These are phyloP conservation scores for Anhinga anhinga DNA, from an alignment of 2,113 vertebrate genomes.

Conservation along the genomic window DNA sequence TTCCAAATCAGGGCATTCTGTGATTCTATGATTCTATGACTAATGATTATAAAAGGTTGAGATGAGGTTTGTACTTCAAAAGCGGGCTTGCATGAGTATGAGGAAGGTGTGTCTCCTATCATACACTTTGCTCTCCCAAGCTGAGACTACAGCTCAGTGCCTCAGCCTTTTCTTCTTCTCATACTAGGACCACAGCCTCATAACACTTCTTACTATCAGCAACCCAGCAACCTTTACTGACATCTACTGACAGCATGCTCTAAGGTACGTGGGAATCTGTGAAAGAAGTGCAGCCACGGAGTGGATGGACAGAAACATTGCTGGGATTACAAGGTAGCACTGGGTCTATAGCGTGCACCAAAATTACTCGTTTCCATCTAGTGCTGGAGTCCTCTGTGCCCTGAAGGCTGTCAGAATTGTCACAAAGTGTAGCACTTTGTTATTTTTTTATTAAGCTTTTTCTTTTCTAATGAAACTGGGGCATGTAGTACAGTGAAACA, in stretches of 20 bases:
- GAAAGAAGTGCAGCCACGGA: conserved; percentile 61
- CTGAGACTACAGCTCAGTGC: not conserved
- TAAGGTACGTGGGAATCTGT: conserved; percentile 64
- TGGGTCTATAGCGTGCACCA: conserved; percentile 70
- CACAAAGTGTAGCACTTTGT: not conserved
- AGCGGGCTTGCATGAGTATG: rapidly evolving
- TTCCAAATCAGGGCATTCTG: too few relatives aligned
- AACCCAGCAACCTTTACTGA: not conserved
- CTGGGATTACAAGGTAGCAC: conserved; percentile 66
- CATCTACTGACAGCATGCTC: conserved; percentile 64
- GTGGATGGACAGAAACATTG: conserved; percentile 61
- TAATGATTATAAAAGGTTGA: not conserved
- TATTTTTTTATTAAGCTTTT: not conserved
- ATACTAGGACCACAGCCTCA: not conserved
- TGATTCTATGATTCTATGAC: too few relatives aligned
- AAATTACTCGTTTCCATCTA: conserved; percentile 60
- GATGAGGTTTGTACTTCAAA: not conserved
- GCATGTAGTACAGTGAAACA: not conserved
- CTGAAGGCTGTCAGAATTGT: conserved; percentile 51
- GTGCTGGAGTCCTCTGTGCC: conserved; percentile 53
- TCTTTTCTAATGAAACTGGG: not conserved
- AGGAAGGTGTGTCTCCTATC: not conserved
- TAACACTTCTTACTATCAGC: not conserved
- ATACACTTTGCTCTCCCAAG: rapidly evolving
- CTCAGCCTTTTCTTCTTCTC: not conserved